A percentile compares a stretch with the other conserved stretches of the same genome.
phyloP scores from a whole-genome alignment of 2,797 vertebrate species.

The Coregonus suidteri region DNA sequence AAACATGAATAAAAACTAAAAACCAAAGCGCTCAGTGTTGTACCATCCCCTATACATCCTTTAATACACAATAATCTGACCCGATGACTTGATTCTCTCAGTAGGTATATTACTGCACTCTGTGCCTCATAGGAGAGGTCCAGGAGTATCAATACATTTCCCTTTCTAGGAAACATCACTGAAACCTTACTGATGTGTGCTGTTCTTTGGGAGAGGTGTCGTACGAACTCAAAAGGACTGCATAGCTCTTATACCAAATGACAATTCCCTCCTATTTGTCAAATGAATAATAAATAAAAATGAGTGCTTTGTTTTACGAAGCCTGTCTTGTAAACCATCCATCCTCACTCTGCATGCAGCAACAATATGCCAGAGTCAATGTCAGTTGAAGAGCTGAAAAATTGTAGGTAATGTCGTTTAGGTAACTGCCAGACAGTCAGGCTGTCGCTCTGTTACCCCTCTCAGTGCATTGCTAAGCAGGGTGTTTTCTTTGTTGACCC shows the following conservation, averaged over 20 bases:
- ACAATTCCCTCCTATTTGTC: background rate
- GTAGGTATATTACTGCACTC: background rate
- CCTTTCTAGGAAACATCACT: background rate
- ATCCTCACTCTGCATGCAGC: background rate
- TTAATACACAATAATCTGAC: background rate
- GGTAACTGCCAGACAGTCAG: too few relatives aligned
- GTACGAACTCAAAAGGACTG: background rate
- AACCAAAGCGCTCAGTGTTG: background rate
- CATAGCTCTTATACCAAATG: background rate
- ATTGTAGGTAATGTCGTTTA: too few relatives aligned
- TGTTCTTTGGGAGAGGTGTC: conserved; percentile 1
- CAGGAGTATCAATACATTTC: background rate
- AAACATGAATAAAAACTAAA: conserved; percentile 9
- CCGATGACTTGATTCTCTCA: background rate
- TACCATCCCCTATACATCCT: background rate
- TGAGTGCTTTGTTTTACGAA: background rate
- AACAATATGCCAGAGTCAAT: background rate
- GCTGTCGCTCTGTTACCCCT: too few relatives aligned
- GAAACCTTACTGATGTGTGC: background rate
- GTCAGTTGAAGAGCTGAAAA: too few relatives aligned
- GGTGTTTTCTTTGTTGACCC: background rate
- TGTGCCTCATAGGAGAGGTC: background rate
- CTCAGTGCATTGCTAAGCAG: too few relatives aligned
- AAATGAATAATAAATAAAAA: conserved; percentile 9
- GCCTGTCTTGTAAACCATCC: background rate